Evolutionary conservation across 2,113 vertebrate genomes (phyloP).

Genomic region (Tringa solitaria): DNA sequence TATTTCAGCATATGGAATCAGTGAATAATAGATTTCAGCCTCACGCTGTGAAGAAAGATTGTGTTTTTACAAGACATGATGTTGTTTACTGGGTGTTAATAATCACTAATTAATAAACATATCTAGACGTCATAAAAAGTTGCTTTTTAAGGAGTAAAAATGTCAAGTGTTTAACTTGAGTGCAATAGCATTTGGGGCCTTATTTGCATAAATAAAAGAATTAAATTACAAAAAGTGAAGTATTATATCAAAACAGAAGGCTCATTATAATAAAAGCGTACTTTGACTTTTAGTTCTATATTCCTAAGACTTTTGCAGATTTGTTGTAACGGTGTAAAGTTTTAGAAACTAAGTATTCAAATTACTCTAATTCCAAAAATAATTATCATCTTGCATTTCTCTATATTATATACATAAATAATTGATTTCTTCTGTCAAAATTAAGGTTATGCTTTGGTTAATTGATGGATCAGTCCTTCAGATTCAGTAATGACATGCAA

Average conservation of each 20-base stretch:
- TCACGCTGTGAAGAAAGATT: conserved; percentile 92
- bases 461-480: neutral
- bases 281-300: conserved; percentile 5
- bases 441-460: conserved; percentile 9
- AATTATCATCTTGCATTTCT: neutral
- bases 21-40: conserved; percentile 85
- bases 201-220: conserved; percentile 66
- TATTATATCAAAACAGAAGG: neutral
- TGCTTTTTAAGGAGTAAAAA: conserved; percentile 74
- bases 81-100: conserved; percentile 99
- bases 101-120: conserved; percentile 99
- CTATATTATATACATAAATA: neutral
- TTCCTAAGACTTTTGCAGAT: neutral
- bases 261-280: neutral
- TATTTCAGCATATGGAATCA: conserved; percentile 85
- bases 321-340: neutral
- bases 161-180: conserved; percentile 78
- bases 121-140: conserved; percentile 80
- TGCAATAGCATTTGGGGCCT: conserved; percentile 42
- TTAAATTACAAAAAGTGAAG: conserved; percentile 34
- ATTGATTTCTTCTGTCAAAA: neutral
- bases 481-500: neutral
- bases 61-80: conserved; percentile 95
- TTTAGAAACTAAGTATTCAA: neutral
- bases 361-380: neutral